Conservation (phyloP, 1,140 invertebrate genomes). For the Anadara kagoshimensis region DNA sequence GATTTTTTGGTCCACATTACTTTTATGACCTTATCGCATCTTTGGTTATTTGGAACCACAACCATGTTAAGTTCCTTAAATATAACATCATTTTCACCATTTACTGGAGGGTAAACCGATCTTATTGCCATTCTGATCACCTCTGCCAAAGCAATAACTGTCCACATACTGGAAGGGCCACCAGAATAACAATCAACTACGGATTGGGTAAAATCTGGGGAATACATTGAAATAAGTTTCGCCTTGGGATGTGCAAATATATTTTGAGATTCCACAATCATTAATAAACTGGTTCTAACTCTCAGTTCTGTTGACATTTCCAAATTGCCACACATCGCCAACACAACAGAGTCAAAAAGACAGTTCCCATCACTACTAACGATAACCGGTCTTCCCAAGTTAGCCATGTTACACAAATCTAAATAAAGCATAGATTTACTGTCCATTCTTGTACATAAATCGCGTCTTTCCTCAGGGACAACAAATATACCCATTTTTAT, state of each 20-base stretch:
- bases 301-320: neutral
- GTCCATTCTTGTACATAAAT: neutral
- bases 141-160: neutral
- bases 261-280: neutral
- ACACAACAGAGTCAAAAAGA: constrained; percentile 6
- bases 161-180: neutral
- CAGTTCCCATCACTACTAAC: constrained; percentile 3
- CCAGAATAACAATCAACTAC: neutral
- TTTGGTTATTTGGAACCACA: neutral
- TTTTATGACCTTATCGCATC: neutral
- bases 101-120: constrained; percentile 6
- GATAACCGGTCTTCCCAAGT: neutral
- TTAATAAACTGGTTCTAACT: constrained; percentile 2
- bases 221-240: neutral
- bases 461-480: neutral
- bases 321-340: constrained; percentile 2
- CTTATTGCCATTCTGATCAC: neutral
- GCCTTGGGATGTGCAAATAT: neutral
- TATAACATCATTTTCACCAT: neutral
- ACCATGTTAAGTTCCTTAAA: neutral
- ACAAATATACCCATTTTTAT: neutral
- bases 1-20: neutral
- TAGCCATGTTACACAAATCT: neutral
- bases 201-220: neutral
- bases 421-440: neutral